These are phyloP conservation scores for Lethocerus indicus DNA, from an alignment of 1,140 invertebrate species.

Conservation along the genomic window DNA sequence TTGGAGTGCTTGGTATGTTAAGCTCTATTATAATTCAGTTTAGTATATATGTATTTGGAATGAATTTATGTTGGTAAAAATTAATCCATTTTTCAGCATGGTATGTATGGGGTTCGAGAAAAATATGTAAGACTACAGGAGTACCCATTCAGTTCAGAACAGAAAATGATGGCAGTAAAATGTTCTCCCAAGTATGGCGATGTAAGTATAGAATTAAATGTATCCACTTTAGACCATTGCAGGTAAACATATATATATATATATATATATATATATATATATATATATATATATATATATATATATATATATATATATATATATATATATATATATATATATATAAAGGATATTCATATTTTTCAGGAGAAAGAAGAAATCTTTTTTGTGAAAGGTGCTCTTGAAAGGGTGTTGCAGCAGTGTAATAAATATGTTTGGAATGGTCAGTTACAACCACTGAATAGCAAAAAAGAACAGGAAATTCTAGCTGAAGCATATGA, in stretches of 20 bases:
- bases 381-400: conserved; percentile 88
- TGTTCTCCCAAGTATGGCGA: conserved; percentile 62
- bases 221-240: too few relatives aligned
- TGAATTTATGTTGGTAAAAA: too few relatives aligned
- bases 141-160: conserved; percentile 92
- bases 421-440: conserved; percentile 71
- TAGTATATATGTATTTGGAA: too few relatives aligned
- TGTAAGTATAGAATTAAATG: conserved; percentile 36
- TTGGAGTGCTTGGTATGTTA: too few relatives aligned
- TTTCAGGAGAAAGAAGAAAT: conserved; percentile 47
- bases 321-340: not conserved
- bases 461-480: conserved; percentile 61
- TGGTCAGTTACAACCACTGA: conserved; percentile 50
- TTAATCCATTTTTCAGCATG: conserved; percentile 52
- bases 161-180: conserved; percentile 98
- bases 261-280: too few relatives aligned
- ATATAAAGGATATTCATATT: conserved; percentile 2
- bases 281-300: not conserved
- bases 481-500: conserved; percentile 66
- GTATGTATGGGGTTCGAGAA: conserved; percentile 63
- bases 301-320: not conserved
- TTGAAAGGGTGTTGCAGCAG: conserved; percentile 74
- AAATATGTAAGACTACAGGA: conserved; percentile 80
- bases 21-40: too few relatives aligned
- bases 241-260: too few relatives aligned